These are phyloP conservation scores for Loxodonta africana DNA, from an alignment of 2,113 vertebrate genomes.

Conservation along the genomic window DNA sequence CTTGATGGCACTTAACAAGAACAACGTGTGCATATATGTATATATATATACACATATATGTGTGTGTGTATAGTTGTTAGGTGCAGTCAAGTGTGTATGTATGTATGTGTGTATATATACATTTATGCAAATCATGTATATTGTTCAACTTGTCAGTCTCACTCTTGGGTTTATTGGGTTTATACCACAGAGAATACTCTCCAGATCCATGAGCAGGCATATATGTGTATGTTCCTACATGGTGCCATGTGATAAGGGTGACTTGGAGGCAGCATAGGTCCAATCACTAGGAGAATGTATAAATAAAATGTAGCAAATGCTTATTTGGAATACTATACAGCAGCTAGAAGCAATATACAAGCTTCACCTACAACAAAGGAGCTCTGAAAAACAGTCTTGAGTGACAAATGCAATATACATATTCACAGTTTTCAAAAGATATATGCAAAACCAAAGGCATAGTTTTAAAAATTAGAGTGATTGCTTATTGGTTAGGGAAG, in stretches of 20 bases:
- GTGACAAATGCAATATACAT: background rate
- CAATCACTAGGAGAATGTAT: background rate
- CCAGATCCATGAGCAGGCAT: background rate
- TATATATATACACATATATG: background rate
- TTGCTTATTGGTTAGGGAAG: background rate
- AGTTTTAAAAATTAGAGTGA: background rate
- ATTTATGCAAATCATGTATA: background rate
- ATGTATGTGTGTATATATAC: background rate
- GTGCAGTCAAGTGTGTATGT: background rate
- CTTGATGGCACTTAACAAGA: no score
- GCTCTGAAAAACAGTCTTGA: background rate
- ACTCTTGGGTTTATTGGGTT: background rate
- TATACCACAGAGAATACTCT: background rate
- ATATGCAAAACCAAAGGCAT: background rate
- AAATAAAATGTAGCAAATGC: background rate
- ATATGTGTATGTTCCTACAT: background rate
- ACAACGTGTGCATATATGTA: no score
- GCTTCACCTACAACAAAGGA: background rate
- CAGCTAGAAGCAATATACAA: background rate
- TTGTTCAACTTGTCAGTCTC: background rate
- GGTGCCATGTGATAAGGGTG: background rate
- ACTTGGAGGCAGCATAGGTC: background rate
- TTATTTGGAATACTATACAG: background rate
- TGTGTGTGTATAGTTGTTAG: background rate
- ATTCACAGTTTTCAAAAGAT: slow-evolving; percentile 25